Evolutionary conservation across 2,888 invertebrate genomes (phyloP).

Genomic region (Ariolimax columbianus): DNA sequence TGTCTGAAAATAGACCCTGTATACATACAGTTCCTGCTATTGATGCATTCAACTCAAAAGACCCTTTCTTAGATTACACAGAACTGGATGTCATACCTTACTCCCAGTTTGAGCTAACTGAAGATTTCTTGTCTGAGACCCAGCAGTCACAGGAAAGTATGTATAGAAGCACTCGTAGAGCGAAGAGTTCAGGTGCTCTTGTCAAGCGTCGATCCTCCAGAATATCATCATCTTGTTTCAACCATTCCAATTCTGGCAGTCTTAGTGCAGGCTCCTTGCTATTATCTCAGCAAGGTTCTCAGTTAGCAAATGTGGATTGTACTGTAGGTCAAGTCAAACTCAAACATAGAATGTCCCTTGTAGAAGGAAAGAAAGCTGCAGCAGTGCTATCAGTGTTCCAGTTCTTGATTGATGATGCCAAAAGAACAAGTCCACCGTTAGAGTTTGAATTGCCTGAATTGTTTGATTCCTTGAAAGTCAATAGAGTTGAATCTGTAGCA

Average conservation of each 20-base stretch:
- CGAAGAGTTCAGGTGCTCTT: conserved; percentile 43
- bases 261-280: neutral
- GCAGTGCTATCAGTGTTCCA: conserved; percentile 68
- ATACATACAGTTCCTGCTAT: neutral
- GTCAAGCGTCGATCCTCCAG: conserved; percentile 57
- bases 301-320: neutral
- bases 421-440: conserved; percentile 54
- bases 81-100: conserved; percentile 57
- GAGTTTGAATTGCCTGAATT: conserved; percentile 58
- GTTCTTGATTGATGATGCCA: conserved; percentile 67
- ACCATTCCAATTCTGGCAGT: neutral
- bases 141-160: neutral
- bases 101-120: conserved; percentile 56
- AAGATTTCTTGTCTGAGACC: conserved; percentile 54
- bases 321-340: neutral
- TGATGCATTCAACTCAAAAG: neutral
- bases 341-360: conserved; percentile 11
- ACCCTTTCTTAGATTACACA: conserved; percentile 53
- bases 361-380: conserved; percentile 55
- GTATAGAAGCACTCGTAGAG: neutral
- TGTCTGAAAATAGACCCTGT: neutral
- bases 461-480: conserved; percentile 9
- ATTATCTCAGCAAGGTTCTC: neutral
- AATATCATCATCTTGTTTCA: conserved; percentile 41
- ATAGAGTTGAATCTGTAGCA: neutral